Conservation (phyloP, 1,140 invertebrate species). For the Chrysoperla carnea region DNA sequence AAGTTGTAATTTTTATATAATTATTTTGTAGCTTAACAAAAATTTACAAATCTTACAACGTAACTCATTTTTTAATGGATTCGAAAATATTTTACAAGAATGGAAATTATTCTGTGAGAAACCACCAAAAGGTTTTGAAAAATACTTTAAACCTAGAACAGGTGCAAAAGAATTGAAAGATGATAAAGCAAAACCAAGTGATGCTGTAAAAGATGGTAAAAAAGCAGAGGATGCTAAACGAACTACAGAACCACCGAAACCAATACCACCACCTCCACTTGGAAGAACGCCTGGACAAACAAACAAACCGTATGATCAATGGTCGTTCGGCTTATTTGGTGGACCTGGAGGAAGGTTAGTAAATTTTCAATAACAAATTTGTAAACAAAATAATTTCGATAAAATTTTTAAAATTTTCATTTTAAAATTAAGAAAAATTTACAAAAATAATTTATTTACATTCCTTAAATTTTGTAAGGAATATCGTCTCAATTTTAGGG, state of each 20-base stretch:
- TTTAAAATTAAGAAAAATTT: slow-evolving; percentile 9
- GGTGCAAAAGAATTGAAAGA: slow-evolving; percentile 5
- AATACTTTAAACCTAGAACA: slow-evolving; percentile 55
- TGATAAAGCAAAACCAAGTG: slow-evolving; percentile 12
- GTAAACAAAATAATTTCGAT: background rate
- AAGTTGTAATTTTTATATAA: background rate
- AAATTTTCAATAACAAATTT: background rate
- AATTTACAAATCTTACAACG: too few relatives aligned
- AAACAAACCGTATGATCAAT: slow-evolving; percentile 31
- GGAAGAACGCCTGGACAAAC: slow-evolving; percentile 10
- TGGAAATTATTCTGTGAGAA: slow-evolving; percentile 44
- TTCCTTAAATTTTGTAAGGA: slow-evolving; percentile 5
- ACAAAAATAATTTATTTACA: too few relatives aligned
- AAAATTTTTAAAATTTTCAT: slow-evolving; percentile 8
- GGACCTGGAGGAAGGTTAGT: slow-evolving; percentile 18
- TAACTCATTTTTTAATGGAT: background rate
- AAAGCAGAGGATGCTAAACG: slow-evolving; percentile 26
- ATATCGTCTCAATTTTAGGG: background rate
- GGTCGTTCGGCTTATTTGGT: slow-evolving; percentile 47
- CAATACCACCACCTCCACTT: slow-evolving; percentile 19
- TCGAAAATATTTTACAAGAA: slow-evolving; percentile 28
- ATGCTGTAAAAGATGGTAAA: slow-evolving; percentile 12
- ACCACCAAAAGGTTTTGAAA: slow-evolving; percentile 82
- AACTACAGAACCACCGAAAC: slow-evolving; percentile 10
- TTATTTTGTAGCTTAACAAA: background rate